Base-by-base conservation (phyloP, 2,113 vertebrate species). In the Galemys pyrenaicus region DNA sequence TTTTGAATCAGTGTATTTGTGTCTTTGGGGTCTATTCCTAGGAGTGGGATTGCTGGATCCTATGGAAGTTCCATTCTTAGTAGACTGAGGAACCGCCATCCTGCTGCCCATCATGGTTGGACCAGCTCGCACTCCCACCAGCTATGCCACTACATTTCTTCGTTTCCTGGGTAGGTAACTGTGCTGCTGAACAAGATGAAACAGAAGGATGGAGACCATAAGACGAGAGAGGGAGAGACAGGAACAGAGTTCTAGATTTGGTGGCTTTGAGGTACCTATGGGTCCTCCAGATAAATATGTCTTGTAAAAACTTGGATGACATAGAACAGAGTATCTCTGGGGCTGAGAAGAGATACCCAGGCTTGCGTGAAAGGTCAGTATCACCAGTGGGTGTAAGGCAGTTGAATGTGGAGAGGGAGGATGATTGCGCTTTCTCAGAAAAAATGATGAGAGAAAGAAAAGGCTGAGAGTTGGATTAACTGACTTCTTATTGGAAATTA, bases 401-500 rank as follows among this genome's bases (percentile, higher is more conserved):
- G 17, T 64, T 75, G 9, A 22, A 65, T 19, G 22, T 77, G 16
- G 37, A 49, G 28, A 64, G 28, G 17, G 51, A 64, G 51, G 20
- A 58, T 28, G 26, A 65, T 12, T 35, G 60, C n/a, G 28, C 70
- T 77, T 92, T 91, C 58, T 6, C 51, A 80, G 54, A 51, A 49
- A 30, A 94, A 65, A n/a, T 77, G 16, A 92, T 56, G 35, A 80
- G 49, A 93, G 73, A 56, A 7, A 79, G 65, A 82, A 6, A 51
- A 37, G 12, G 41, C 17, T 51, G 35, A 58, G 17, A 26, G n/a
- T 58, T 41, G 26, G 62, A 62, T 22, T 67, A 67, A 71, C 24
- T 71, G 46, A 77, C 24, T 94, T 89, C 87, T 32, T 37, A 13
- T 77, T 94, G 8, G 39, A 92, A 95, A 88, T 96, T 26, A 73